Conservation (phyloP, 1,140 invertebrate genomes). For the Dolichoris vasculosae region DNA sequence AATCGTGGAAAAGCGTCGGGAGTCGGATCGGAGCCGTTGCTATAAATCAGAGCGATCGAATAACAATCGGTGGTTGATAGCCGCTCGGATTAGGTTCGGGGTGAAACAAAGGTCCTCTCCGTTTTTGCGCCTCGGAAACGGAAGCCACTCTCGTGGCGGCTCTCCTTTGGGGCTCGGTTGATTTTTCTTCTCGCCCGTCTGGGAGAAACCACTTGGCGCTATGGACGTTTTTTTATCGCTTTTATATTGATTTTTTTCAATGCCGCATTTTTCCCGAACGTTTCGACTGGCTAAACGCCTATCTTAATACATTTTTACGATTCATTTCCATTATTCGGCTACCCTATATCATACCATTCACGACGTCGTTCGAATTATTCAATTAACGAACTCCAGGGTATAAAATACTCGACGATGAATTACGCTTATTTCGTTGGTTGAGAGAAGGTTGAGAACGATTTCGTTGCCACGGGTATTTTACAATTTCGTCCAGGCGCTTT, state of each 20-base stretch:
- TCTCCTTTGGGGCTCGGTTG: not conserved
- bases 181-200: not conserved
- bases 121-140: slow-evolving; percentile 23
- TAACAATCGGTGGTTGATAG: slow-evolving; percentile 52
- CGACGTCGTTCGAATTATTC: not conserved
- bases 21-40: not conserved
- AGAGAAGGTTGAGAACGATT: too few relatives aligned
- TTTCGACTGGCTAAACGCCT: not conserved
- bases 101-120: slow-evolving; percentile 49
- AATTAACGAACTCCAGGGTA: not conserved
- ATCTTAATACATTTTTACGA: not conserved
- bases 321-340: not conserved
- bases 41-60: slow-evolving; percentile 53
- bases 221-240: not conserved
- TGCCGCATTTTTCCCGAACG: not conserved
- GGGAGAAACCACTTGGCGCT: not conserved
- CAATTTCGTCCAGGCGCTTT: too few relatives aligned
- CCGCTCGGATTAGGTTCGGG: slow-evolving; percentile 47
- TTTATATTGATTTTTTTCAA: slow-evolving; percentile 11
- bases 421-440: too few relatives aligned
- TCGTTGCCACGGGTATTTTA: too few relatives aligned
- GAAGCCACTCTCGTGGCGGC: slow-evolving; percentile 38
- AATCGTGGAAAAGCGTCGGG: not conserved
- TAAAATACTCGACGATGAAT: too few relatives aligned
- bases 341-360: not conserved